Percentiles rank a stretch among this genome's conserved stretches.
phyloP scores from a whole-genome alignment of 92 coral and sea anemone species.

The Porites divaricata region DNA sequence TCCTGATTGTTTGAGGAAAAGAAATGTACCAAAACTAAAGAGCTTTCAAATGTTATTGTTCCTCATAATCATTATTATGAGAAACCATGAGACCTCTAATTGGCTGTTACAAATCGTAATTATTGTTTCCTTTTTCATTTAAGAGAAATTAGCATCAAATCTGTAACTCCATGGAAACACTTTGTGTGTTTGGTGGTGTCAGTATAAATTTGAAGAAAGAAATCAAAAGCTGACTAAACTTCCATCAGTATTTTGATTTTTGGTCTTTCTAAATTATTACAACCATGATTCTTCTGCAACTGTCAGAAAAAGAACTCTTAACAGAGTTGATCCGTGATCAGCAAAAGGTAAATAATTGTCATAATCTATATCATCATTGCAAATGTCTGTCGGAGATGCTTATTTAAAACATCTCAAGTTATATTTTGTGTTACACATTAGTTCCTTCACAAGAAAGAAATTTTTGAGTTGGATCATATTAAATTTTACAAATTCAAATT shows the following conservation, averaged over 20 bases:
- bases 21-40: too few relatives aligned
- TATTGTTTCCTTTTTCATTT: neutral
- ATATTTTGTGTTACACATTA: too few relatives aligned
- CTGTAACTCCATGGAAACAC: slow-evolving; percentile 40
- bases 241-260: neutral
- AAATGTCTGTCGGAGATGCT: too few relatives aligned
- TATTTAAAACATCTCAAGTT: too few relatives aligned
- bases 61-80: too few relatives aligned
- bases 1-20: too few relatives aligned
- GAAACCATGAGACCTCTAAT: slow-evolving; percentile 9
- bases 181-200: neutral
- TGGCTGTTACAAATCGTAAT: neutral
- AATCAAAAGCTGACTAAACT: neutral
- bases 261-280: slow-evolving; percentile 30
- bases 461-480: too few relatives aligned
- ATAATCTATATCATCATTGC: neutral
- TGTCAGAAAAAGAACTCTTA: slow-evolving; percentile 86
- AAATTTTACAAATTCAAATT: too few relatives aligned
- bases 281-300: slow-evolving; percentile 85
- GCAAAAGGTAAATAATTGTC: slow-evolving; percentile 73
- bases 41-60: neutral
- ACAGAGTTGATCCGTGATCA: slow-evolving; percentile 86
- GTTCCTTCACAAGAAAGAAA: too few relatives aligned
- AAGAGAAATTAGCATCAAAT: neutral
- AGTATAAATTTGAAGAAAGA: neutral